These are phyloP conservation scores for Morpho deidamia DNA, from an alignment of 2,888 invertebrate species.

Conservation along the genomic window DNA sequence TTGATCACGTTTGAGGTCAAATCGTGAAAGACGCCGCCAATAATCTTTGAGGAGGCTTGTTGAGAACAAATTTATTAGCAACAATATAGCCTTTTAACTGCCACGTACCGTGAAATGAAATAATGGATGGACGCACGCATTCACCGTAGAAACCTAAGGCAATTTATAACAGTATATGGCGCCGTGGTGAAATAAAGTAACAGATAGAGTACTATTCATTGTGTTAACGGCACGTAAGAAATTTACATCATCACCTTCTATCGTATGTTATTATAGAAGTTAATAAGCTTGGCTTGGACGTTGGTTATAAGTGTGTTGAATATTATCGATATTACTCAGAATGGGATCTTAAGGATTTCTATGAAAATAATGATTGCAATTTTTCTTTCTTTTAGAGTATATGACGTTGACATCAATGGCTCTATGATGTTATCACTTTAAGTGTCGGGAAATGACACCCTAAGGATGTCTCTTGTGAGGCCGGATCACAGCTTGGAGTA, in stretches of 20 bases:
- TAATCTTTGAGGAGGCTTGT: conserved; percentile 32
- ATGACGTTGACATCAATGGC: too few species aligned
- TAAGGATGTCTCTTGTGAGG: too few species aligned
- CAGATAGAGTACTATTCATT: conserved; percentile 1
- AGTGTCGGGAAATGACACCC: too few species aligned
- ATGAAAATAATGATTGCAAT: too few species aligned
- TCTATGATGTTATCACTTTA: too few species aligned
- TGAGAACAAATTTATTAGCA: conserved; percentile 35
- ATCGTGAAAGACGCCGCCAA: conserved; percentile 31
- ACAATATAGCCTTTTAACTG: conserved; percentile 35
- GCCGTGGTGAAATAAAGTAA: conserved; percentile 7
- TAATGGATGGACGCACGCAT: conserved; percentile 49
- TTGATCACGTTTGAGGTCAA: conserved; percentile 28
- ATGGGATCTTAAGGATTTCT: too few species aligned
- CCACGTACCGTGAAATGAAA: conserved; percentile 42
- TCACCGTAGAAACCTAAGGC: conserved; percentile 25
- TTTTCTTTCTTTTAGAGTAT: too few species aligned
- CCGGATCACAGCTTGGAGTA: too few species aligned
- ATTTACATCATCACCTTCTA: conserved; percentile 9
- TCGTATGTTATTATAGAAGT: conserved; percentile 6
- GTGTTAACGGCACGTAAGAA: conserved; percentile 5
- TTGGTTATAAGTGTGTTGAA: too few species aligned
- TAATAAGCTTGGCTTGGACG: not conserved
- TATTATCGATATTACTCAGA: too few species aligned
- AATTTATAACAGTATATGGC: conserved; percentile 12